Base-by-base conservation (phyloP, 2,888 invertebrate species). In the Mythimna vitellina region DNA sequence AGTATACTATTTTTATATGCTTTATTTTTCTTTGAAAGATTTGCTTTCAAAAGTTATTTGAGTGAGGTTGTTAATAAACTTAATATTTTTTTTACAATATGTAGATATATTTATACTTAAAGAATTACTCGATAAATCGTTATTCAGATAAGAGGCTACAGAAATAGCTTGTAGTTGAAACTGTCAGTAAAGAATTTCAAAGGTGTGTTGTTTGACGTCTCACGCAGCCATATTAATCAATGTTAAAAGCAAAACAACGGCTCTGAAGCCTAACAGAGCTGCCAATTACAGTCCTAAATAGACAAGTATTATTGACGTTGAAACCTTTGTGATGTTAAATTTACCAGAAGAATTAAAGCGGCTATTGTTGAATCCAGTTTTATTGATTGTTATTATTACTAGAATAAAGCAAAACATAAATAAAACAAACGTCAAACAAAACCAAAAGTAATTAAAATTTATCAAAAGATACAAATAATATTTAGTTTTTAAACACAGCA, bases 121-220 rank as follows among this genome's bases (percentile, higher is more conserved):
- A 68, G 1, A 62, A 56, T 46, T 35, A 53, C 46, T 78, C 49
- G 6, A 49, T 61, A n/a, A 51, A 64, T 32, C 60, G 20, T 25
- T 25, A 12, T 73, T 56, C 20, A 64, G 64, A 56, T 64, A 56
- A 42, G n/a, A 42, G 54, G 64, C 38, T 64, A 14, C 51, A 63
- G 22, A 1, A 35, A 35, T 20, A 53, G 35, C 22, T 67, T 14
- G 38, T 51, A 57, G 51, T 22, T 51, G 20, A 58, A 12, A 51
- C 58, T 64, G 54, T 12, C 63, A 46, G 14, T 64, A 60, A 67
- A 67, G 76, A 78, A 70, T 78, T 78, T 70, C 20, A 61, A 70
- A 78, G 82, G 78, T 57, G 70, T 82, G 78, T 66, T 77, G 17
- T 56, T 82, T 77, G 82, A 78, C 42, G 58, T 70, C 56, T 56